phyloP scores from a whole-genome alignment of 2,113 vertebrate genomes.

The Xenopus laevis region DNA sequence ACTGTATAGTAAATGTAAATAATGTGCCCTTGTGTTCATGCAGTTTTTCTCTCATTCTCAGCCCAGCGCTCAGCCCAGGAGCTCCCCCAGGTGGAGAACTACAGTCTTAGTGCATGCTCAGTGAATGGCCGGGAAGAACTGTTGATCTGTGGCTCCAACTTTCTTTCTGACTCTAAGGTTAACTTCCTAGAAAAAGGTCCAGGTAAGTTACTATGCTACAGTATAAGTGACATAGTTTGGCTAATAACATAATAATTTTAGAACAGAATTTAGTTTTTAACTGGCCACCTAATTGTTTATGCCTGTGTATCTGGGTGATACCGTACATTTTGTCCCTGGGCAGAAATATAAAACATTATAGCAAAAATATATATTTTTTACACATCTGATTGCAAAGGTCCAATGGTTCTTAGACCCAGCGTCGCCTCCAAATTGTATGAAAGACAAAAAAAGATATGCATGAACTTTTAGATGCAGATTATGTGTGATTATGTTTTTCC shows the following conservation, averaged over 20 bases:
- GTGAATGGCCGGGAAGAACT: conserved; percentile 83
- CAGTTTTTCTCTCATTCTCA: conserved; percentile 49
- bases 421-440: neutral
- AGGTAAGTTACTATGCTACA: conserved; percentile 60
- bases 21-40: too few relatives aligned
- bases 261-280: too few relatives aligned
- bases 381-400: too few relatives aligned
- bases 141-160: conserved; percentile 78
- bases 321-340: neutral
- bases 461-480: too few relatives aligned
- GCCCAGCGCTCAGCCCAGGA: conserved; percentile 92
- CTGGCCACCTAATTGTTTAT: neutral
- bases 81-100: conserved; percentile 82
- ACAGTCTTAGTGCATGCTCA: conserved; percentile 75
- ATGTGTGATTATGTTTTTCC: neutral
- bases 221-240: neutral
- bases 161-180: conserved; percentile 82
- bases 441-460: neutral
- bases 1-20: too few relatives aligned
- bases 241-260: too few relatives aligned
- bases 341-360: too few relatives aligned
- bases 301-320: neutral
- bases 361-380: too few relatives aligned
- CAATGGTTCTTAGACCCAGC: neutral
- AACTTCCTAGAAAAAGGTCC: conserved; percentile 85